Conservation (phyloP, 2,888 invertebrate species). For the Pogonocherus hispidulus region DNA sequence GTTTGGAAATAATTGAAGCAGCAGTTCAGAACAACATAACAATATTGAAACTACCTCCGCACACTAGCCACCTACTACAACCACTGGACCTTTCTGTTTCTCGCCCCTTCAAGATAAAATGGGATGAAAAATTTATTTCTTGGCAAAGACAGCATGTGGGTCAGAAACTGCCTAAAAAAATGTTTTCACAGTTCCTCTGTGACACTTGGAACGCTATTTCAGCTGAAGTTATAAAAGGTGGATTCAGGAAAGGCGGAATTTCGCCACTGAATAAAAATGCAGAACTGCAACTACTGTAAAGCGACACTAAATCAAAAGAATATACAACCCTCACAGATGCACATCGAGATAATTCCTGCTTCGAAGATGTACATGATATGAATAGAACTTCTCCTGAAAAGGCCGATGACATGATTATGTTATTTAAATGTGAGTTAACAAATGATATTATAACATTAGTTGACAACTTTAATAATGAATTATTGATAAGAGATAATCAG, state of each 20-base stretch:
- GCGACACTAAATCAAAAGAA: background rate
- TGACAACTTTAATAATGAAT: background rate
- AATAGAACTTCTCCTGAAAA: background rate
- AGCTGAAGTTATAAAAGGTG: constrained; percentile 42
- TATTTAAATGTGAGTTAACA: background rate
- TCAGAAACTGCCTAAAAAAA: constrained; percentile 44
- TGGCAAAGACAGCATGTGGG: constrained; percentile 39
- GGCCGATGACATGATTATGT: background rate
- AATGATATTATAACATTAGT: background rate
- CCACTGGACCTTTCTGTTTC: constrained; percentile 55
- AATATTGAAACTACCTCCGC: constrained; percentile 8
- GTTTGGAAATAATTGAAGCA: constrained; percentile 15
- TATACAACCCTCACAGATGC: background rate
- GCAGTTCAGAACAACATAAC: constrained; percentile 8
- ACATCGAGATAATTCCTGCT: background rate
- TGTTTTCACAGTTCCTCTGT: constrained; percentile 43
- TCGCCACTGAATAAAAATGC: constrained; percentile 36
- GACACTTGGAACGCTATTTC: constrained; percentile 39
- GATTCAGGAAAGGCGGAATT: constrained; percentile 47
- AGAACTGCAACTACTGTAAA: background rate
- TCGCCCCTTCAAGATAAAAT: constrained; percentile 20
- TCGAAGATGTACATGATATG: background rate
- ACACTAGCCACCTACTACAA: constrained; percentile 1
- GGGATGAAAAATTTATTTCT: constrained; percentile 24
- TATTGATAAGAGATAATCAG: background rate